Base-by-base conservation (phyloP, 2,113 vertebrate genomes). In the Gobiocypris rarus region DNA sequence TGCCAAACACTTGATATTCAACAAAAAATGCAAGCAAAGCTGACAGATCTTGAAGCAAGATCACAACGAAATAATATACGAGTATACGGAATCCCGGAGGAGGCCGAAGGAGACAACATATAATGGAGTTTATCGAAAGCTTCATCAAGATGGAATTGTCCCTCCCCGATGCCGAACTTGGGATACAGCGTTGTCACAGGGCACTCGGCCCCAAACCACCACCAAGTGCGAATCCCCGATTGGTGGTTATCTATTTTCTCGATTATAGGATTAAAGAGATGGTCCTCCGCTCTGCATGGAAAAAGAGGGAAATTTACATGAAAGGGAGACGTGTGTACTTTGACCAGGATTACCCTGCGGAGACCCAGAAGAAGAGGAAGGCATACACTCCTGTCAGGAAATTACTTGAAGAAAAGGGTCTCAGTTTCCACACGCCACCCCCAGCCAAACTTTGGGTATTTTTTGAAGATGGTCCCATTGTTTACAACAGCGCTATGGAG, bases 381-480 rank as follows among this genome's bases (percentile, higher is more conserved):
- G 14, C 63, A 67, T 67, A 31, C 28, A 31, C 63, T 67, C 63
- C 63, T 31, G 15, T 67, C 11, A 67, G 63, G 63, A 34, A 67
- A 67, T 5, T 67, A 31, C 63, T 67, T 28, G 34, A 67, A 67
- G 63, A 48, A 34, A 31, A 67, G 26, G 63, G 28, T 67, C 63
- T 67, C 63, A 28, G 63, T 67, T 67, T 67, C 28, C 63, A 67
- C 28, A 34, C 63, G 34, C 14, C 28, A 67, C 63, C 63, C 14
- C 28, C 26, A 5, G 63, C 63, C 6, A 65, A 65, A 65, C 61
- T 65, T 65, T 1, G 26, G 10, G 26, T 65, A 13, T 65, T 65
- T 65, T 65, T 65, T 65, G 24, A 65, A 31, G 61, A 65, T 26
- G 61, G 61, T n/a, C n/a, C n/a, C n/a, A n/a, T n/a, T n/a, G n/a